Base-by-base conservation (phyloP, 2,888 invertebrate species). In the Agapetus fuscipes region DNA sequence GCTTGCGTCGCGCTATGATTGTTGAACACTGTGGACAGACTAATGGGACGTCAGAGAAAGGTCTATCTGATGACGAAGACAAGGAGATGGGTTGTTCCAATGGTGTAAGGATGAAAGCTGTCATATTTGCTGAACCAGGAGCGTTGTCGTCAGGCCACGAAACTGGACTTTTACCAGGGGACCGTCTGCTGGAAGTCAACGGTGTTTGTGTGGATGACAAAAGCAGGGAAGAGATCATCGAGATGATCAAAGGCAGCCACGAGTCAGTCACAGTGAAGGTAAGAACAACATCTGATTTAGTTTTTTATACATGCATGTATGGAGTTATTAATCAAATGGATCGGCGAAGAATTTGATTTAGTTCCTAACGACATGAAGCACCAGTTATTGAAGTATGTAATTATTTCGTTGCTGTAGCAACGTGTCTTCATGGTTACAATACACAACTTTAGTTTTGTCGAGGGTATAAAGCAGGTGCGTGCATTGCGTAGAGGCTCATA, bases 121-220 rank as follows among this genome's bases (percentile, higher is more conserved):
- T 91, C 15, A 86, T 89, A 49, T 83, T 94, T 55, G 93, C 93
- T 9, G 93, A 94, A 58, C 93, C 93, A 1, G 78, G 82, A 9
- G 76, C 83, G 42, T 72, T 76, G 49, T 72, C 73, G 48, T 65
- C 67, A 48, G 72, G 75, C 52, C 78, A 79, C 54, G 83, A 83
- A 50, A 89, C 87, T 5, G 91, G 93, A 3, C 70, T 96, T 15
- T 67, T 95, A 41, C 95, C 95, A n/a, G 96, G 96, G 3, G 96
- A 96, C 64, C 77, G 89, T 52, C 74, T 96, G 17, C 67, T 95
- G 50, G 90, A 91, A 70, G 91, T 96, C 20, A 94, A 95, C 57
- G 84, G 83, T 16, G 74, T 80, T 16, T 76, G 80, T 46, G 93
- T 95, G 0, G 88, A 87, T 57, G 85, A 83, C 38, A 79, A 84